Evolutionary conservation across 2,888 invertebrate species (phyloP).

Genomic region (Pteria penguin): DNA sequence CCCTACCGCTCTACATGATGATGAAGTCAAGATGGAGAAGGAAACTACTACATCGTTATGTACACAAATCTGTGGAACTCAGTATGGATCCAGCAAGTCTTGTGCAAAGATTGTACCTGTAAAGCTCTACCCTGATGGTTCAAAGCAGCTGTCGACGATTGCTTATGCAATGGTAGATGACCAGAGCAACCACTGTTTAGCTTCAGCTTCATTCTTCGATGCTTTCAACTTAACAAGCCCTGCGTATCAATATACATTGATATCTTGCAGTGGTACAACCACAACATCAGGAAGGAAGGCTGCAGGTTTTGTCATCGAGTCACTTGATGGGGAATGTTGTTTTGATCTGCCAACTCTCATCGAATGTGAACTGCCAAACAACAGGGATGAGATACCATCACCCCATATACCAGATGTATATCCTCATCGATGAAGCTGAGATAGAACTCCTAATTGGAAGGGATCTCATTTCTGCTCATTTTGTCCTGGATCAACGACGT

Average conservation of each 20-base stretch:
- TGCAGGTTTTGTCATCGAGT: constrained; percentile 9
- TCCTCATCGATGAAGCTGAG: no score
- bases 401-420: background rate
- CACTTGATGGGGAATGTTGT: constrained; percentile 1
- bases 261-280: constrained; percentile 9
- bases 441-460: background rate
- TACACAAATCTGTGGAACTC: constrained; percentile 23
- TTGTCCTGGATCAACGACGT: no score
- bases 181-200: constrained; percentile 26
- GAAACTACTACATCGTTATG: background rate
- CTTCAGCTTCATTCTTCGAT: constrained; percentile 10
- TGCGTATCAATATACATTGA: constrained; percentile 2
- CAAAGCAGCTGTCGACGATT: background rate
- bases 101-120: constrained; percentile 20
- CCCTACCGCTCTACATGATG: constrained; percentile 12
- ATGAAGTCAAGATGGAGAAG: background rate
- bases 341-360: constrained; percentile 20
- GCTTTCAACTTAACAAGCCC: background rate
- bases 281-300: constrained; percentile 8
- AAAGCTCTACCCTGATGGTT: background rate
- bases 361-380: constrained; percentile 21
- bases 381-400: constrained; percentile 26
- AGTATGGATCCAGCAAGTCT: constrained; percentile 18
- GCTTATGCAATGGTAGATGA: constrained; percentile 14
- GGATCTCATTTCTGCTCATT: background rate